Conservation (phyloP, 92 coral and sea anemone species). For the Diadumene lineata region DNA sequence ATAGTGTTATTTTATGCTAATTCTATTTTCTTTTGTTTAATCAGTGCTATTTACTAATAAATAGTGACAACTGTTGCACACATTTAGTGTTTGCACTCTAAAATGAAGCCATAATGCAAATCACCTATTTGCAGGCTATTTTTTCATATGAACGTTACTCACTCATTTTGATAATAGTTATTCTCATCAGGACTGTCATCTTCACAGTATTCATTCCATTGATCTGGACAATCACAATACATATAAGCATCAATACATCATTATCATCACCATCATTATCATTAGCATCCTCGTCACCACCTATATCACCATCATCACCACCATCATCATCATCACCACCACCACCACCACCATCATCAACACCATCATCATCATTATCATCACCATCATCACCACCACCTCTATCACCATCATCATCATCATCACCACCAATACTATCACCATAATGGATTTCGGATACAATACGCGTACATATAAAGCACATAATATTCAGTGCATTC, state of each 20-base stretch:
- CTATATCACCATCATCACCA: neutral
- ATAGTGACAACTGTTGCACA: too few species aligned
- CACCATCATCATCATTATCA: slow-evolving; percentile 36
- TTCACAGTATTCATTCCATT: slow-evolving; percentile 57
- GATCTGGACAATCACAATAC: slow-evolving; percentile 29
- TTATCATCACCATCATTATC: neutral
- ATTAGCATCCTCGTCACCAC: neutral
- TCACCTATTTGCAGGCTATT: too few species aligned
- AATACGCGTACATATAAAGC: too few species aligned
- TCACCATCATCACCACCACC: slow-evolving; percentile 12
- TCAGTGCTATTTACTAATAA: too few species aligned
- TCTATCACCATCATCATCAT: slow-evolving; percentile 1
- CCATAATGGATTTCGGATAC: too few species aligned
- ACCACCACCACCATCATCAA: slow-evolving; percentile 24
- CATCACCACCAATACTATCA: neutral
- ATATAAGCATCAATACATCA: neutral
- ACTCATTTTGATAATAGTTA: slow-evolving; percentile 31
- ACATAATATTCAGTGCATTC: too few species aligned
- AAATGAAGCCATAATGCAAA: too few species aligned
- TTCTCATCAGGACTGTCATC: slow-evolving; percentile 32
- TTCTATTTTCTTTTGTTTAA: too few species aligned
- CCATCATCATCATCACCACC: slow-evolving; percentile 16
- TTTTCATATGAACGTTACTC: too few species aligned
- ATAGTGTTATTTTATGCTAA: too few species aligned
- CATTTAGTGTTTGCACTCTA: too few species aligned